Evolutionary conservation across 2,888 invertebrate species (phyloP), one percentile per base, ranked within the genome.

Genomic region (Caenorhabditis afra): DNA sequence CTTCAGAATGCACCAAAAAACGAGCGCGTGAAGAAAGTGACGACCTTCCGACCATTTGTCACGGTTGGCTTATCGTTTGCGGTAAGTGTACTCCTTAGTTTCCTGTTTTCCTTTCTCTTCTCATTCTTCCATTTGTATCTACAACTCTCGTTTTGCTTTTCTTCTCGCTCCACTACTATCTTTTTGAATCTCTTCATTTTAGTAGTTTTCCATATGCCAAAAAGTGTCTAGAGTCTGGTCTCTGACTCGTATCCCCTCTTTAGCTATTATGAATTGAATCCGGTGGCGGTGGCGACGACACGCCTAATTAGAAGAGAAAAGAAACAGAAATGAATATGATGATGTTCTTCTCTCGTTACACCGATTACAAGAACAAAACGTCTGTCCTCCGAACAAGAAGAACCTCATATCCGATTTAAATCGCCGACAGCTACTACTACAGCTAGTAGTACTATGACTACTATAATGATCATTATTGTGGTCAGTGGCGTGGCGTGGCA

Each of bases 11-110:
- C 29, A 49, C 61, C 39, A 53, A 44, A 58, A 74, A 65, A 59
- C 29, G 29, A 29, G 29, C 7, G 29, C 3, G 16, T 18, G 22
- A 57, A 57, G 64, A 74, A 65, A 7, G 7, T 7, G 29, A 29
- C 29, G 58, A 58, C 58, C 57, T 64, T 49, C 75, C 3, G 39
- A 66, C 75, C 52, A 73, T 78, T 66, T 71, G 71, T 73, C 78
- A 78, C 62, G 79, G 79, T 61, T 79, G 79, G 79, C 74, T 79
- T 57, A 61, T 79, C 53, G 79, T 79, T 68, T 79, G 79, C 55
- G 79, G 79, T 79, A 67, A 58, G 79, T 79, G 57, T 62, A 45
- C 47, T 37, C 16, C 2, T 14, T 39, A 45, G 16, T 52, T 52
- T 65, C 22, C 57, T 37, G 57, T 41, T 57, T 41, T 57, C 23